Conservation (phyloP, 2,113 vertebrate species). For the Anoplopoma fimbria region DNA sequence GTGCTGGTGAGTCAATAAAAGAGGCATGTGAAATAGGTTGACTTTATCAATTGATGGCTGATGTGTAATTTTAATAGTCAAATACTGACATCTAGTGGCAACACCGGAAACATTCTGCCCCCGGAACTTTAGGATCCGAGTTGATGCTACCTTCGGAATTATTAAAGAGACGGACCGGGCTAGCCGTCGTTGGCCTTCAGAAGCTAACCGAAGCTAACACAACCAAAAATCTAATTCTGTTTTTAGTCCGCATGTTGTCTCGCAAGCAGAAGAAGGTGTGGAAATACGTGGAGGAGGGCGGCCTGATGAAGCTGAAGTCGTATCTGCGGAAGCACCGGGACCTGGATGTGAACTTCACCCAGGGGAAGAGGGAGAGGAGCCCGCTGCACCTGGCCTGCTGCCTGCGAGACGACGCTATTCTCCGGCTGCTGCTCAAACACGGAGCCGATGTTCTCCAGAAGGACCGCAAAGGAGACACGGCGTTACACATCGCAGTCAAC, state of each 20-base stretch:
- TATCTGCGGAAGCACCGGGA: slow-evolving; percentile 85
- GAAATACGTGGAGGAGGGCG: slow-evolving; percentile 85
- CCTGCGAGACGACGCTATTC: slow-evolving; percentile 79
- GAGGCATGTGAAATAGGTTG: not conserved
- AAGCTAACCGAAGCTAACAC: not conserved
- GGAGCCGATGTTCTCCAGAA: slow-evolving; percentile 84
- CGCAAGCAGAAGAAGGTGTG: slow-evolving; percentile 81
- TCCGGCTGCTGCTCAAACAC: slow-evolving; percentile 83
- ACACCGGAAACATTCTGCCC: not conserved
- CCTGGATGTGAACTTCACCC: slow-evolving; percentile 82
- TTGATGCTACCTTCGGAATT: slow-evolving; percentile 16
- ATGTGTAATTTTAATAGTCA: not conserved
- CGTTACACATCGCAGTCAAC: slow-evolving; percentile 84
- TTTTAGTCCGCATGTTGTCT: slow-evolving; percentile 74
- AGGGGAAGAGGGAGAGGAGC: slow-evolving; percentile 78
- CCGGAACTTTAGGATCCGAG: slow-evolving; percentile 28
- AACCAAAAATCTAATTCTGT: not conserved
- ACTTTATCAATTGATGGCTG: not conserved
- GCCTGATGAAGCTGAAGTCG: slow-evolving; percentile 84
- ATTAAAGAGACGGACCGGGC: slow-evolving; percentile 17
- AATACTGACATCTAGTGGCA: slow-evolving; percentile 69
- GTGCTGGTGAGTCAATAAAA: not conserved
- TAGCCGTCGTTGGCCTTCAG: not conserved
- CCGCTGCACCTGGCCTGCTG: slow-evolving; percentile 86
- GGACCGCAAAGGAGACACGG: slow-evolving; percentile 84